Conservation (phyloP, 2,797 vertebrate species). For the Nannoperca obscura region DNA sequence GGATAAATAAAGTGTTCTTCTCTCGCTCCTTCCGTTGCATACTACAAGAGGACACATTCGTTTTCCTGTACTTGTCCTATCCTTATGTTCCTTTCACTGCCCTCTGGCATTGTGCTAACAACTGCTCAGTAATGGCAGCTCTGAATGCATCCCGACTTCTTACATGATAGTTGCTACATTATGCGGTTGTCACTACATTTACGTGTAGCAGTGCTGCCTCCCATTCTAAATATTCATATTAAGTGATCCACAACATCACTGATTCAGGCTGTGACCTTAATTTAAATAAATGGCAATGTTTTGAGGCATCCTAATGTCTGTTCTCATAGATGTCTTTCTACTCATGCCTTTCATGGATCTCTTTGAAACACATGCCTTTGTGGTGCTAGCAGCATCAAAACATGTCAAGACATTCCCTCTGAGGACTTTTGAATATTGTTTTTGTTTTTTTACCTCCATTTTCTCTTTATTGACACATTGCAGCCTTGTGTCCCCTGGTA, state of each 20-base stretch:
- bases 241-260: constrained; percentile 40
- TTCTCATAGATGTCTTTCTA: constrained; percentile 48
- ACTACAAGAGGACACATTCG: background rate
- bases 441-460: constrained; percentile 8
- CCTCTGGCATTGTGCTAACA: constrained; percentile 24
- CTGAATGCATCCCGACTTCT: constrained; percentile 25
- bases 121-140: constrained; percentile 23
- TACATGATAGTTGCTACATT: constrained; percentile 25
- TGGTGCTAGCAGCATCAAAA: constrained; percentile 44
- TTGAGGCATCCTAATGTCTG: constrained; percentile 37
- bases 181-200: constrained; percentile 24
- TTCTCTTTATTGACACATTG: constrained; percentile 39
- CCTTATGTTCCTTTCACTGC: constrained; percentile 4
- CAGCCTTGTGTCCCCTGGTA: background rate
- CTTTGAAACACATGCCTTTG: constrained; percentile 62
- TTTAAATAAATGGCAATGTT: constrained; percentile 52
- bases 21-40: no score
- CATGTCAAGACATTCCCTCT: constrained; percentile 42
- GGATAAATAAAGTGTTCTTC: no score
- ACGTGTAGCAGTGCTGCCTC: background rate
- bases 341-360: constrained; percentile 46
- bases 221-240: constrained; percentile 37
- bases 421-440: constrained; percentile 44
- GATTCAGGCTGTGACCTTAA: constrained; percentile 53
- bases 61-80: background rate